phyloP scores from a whole-genome alignment of 2,797 vertebrate genomes.

The Hydrolagus colliei region DNA sequence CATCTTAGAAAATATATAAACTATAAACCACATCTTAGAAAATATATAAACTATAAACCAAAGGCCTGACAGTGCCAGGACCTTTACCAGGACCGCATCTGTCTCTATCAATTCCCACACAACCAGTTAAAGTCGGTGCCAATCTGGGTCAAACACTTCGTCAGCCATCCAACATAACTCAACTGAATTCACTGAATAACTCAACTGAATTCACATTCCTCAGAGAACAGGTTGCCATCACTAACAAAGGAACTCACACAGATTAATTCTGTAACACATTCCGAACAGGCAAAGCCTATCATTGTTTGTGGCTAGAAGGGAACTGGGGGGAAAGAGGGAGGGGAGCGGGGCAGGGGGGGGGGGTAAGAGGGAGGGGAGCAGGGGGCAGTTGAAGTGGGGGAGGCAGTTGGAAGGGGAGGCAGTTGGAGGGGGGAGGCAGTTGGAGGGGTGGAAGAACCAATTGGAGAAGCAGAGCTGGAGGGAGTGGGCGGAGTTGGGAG shows the following conservation, averaged over 20 bases:
- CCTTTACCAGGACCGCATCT: background rate
- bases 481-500: too few species aligned
- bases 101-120: background rate
- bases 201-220: slow-evolving; percentile 13
- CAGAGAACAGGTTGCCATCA: slow-evolving; percentile 17
- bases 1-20: background rate
- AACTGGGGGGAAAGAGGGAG: too few species aligned
- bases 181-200: too few species aligned
- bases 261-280: slow-evolving; percentile 5
- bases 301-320: background rate
- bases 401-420: too few species aligned
- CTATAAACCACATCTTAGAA: too few species aligned
- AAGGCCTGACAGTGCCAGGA: slow-evolving; percentile 13
- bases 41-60: background rate
- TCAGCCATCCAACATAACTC: background rate
- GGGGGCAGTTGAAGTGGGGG: too few species aligned
- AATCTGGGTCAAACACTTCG: too few species aligned
- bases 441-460: too few species aligned
- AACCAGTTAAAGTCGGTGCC: slow-evolving; percentile 2
- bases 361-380: too few species aligned
- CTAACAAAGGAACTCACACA: slow-evolving; percentile 16
- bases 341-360: too few species aligned
- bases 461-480: too few species aligned
- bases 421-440: too few species aligned
- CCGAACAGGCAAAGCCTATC: background rate